phyloP scores from a whole-genome alignment of 2,888 invertebrate species.

The Trachelus tabidus region DNA sequence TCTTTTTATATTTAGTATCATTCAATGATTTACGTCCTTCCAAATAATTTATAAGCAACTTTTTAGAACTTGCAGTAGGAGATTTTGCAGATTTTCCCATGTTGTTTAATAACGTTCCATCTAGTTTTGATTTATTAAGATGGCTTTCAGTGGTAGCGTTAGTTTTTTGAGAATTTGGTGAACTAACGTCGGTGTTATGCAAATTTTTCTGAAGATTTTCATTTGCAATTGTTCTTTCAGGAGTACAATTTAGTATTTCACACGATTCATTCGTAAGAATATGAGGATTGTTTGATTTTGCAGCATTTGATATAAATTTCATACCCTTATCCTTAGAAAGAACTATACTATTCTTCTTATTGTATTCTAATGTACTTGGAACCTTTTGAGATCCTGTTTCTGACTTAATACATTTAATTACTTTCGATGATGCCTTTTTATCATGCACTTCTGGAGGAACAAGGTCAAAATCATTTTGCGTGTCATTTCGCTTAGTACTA shows the following conservation, averaged over 20 bases:
- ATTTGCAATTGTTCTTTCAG: neutral
- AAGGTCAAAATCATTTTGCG: neutral
- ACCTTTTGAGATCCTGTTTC: neutral
- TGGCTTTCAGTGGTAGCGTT: neutral
- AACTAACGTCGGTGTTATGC: neutral
- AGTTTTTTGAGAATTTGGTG: neutral
- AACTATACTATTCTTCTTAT: neutral
- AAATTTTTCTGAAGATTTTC: neutral
- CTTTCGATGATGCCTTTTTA: neutral
- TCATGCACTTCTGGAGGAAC: neutral
- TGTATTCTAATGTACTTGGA: neutral
- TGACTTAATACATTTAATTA: neutral
- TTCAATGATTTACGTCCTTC: neutral
- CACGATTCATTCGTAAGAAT: neutral
- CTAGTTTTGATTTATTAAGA: neutral
- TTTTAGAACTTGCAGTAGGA: neutral
- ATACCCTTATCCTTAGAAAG: neutral
- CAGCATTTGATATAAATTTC: neutral
- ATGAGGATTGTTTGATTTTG: neutral
- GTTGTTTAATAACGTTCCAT: neutral
- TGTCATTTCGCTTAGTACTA: neutral
- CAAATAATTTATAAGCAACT: neutral
- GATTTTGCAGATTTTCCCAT: neutral
- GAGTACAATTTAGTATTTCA: neutral
- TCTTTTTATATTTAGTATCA: neutral